A percentile compares a stretch with the other conserved stretches of the same genome.
Conservation (phyloP, 2,888 invertebrate genomes). For the Argynnis bischoffii region DNA sequence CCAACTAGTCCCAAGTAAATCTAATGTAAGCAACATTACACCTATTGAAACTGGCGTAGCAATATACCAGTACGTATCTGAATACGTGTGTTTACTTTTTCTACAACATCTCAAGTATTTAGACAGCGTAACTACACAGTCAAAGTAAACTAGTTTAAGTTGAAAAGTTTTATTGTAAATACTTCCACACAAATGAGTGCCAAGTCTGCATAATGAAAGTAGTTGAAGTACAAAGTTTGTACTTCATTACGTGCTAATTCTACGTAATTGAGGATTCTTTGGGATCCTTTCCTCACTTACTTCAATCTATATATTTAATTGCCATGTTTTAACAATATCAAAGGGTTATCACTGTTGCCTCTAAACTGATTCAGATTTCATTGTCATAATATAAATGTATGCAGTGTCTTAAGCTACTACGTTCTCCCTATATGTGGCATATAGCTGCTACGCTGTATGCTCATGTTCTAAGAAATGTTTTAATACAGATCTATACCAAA, state of each 20-base stretch:
- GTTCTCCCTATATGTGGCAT: too few relatives aligned
- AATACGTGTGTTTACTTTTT: conserved; percentile 29
- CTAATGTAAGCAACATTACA: neutral
- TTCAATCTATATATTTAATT: conserved; percentile 25
- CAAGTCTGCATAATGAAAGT: conserved; percentile 51
- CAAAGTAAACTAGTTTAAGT: conserved; percentile 46
- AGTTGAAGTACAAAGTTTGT: conserved; percentile 45
- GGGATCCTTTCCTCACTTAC: conserved; percentile 25
- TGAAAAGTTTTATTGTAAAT: conserved; percentile 55
- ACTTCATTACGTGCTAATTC: conserved; percentile 45
- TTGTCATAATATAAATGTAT: too few relatives aligned
- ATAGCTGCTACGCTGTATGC: too few relatives aligned
- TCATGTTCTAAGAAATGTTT: too few relatives aligned
- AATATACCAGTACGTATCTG: neutral
- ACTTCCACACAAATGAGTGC: conserved; percentile 53
- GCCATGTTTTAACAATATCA: neutral
- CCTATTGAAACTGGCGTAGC: neutral
- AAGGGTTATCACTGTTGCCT: too few relatives aligned
- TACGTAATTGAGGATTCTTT: conserved; percentile 44
- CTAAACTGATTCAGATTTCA: too few relatives aligned
- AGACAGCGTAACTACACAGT: conserved; percentile 29
- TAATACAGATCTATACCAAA: too few relatives aligned
- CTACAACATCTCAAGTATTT: conserved; percentile 26
- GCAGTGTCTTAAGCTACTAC: too few relatives aligned
- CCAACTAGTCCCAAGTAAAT: neutral